phyloP scores from a whole-genome alignment of 1,140 invertebrate genomes.

The Lepeophtheirus salmonis region DNA sequence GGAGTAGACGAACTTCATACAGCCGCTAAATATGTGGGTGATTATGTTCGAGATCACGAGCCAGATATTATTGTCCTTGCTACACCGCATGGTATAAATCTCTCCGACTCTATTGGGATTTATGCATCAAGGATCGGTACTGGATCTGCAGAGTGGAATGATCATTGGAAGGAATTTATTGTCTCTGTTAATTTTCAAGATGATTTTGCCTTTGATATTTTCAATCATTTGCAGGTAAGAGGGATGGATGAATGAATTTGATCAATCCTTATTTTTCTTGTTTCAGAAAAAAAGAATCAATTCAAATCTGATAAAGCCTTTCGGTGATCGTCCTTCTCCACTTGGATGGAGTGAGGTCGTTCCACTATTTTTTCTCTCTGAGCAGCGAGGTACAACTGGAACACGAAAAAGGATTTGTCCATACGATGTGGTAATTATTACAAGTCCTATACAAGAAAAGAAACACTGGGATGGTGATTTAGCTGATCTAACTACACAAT shows the following conservation, averaged over 20 bases:
- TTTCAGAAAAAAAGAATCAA: slow-evolving; percentile 11
- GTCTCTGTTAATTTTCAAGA: slow-evolving; percentile 14
- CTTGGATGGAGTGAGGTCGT: slow-evolving; percentile 10
- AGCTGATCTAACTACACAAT: slow-evolving; percentile 11
- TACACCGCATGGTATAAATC: slow-evolving; percentile 11
- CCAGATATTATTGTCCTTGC: slow-evolving; percentile 10
- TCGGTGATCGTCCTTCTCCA: slow-evolving; percentile 5
- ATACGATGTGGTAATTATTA: slow-evolving; percentile 14
- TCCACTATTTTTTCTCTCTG: slow-evolving; percentile 11
- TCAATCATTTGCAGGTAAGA: slow-evolving; percentile 4
- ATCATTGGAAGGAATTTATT: slow-evolving; percentile 2
- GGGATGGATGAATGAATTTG: not conserved
- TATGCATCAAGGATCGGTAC: slow-evolving; percentile 1
- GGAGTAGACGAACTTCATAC: slow-evolving; percentile 14
- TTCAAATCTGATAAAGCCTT: slow-evolving; percentile 9
- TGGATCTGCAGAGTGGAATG: slow-evolving; percentile 12
- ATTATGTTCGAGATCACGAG: slow-evolving; percentile 16
- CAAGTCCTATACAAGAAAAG: slow-evolving; percentile 10
- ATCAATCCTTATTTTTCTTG: not conserved
- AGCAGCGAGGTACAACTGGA: slow-evolving; percentile 12
- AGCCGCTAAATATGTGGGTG: slow-evolving; percentile 9
- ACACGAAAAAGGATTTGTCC: slow-evolving; percentile 9
- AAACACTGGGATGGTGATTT: slow-evolving; percentile 16
- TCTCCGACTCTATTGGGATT: slow-evolving; percentile 13
- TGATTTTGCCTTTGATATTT: slow-evolving; percentile 10